Percentiles rank a stretch among this genome's conserved stretches.
These are phyloP conservation scores for Drosophila simulans DNA, from an alignment of 1,140 invertebrate species.

Conservation along the genomic window DNA sequence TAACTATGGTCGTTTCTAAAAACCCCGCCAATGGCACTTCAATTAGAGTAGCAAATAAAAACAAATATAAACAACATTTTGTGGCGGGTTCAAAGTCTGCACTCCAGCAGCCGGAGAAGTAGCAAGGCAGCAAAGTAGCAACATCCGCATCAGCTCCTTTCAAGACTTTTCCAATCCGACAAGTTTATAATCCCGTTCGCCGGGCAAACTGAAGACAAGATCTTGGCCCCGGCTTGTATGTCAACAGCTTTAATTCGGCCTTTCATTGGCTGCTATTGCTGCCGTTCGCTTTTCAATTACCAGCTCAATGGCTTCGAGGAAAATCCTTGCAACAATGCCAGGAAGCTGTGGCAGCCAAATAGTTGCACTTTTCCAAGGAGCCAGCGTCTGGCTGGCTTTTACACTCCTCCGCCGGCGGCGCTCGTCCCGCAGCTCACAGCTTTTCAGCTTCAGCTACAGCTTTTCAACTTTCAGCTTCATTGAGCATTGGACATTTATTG, in stretches of 20 bases:
- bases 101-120: neutral
- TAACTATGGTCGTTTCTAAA: neutral
- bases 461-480: slow-evolving; percentile 63
- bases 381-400: slow-evolving; percentile 22
- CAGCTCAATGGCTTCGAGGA: slow-evolving; percentile 53
- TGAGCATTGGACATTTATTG: slow-evolving; percentile 76
- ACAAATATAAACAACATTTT: slow-evolving; percentile 67
- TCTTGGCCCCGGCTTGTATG: slow-evolving; percentile 43
- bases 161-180: slow-evolving; percentile 16
- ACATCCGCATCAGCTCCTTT: slow-evolving; percentile 9
- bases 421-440: slow-evolving; percentile 9
- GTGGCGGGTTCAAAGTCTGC: slow-evolving; percentile 28
- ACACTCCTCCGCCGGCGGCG: neutral
- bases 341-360: slow-evolving; percentile 47
- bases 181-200: slow-evolving; percentile 39
- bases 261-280: slow-evolving; percentile 53
- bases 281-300: slow-evolving; percentile 60
- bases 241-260: slow-evolving; percentile 67
- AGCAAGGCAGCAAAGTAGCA: neutral
- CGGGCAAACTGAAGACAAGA: slow-evolving; percentile 30
- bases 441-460: slow-evolving; percentile 25
- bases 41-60: slow-evolving; percentile 75
- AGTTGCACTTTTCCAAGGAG: slow-evolving; percentile 53
- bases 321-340: slow-evolving; percentile 28
- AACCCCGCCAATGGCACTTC: slow-evolving; percentile 59